phyloP scores from a whole-genome alignment of 2,113 vertebrate genomes.

The Drymodes brunneopygia region DNA sequence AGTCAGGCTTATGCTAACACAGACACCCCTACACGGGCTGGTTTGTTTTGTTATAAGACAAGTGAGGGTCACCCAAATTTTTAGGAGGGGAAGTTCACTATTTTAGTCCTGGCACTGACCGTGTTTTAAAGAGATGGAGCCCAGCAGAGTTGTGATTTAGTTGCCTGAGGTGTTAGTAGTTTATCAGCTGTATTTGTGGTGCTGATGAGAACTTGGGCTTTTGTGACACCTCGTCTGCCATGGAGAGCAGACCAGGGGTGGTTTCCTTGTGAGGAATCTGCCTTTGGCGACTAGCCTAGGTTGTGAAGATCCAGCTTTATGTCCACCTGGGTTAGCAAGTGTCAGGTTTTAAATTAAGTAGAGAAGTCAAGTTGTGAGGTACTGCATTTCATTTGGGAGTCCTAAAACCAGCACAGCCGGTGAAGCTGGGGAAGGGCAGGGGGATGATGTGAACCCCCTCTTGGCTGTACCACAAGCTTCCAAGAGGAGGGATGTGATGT shows the following conservation, averaged over 20 bases:
- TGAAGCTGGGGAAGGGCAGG: not conserved
- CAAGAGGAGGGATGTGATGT: not conserved
- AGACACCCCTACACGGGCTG: rapidly evolving
- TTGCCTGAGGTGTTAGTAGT: not conserved
- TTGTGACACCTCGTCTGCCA: not conserved
- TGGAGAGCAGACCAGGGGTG: not conserved
- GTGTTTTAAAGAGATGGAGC: not conserved
- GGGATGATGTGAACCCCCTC: not conserved
- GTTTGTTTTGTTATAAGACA: not conserved
- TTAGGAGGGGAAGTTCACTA: not conserved
- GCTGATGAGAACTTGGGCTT: not conserved
- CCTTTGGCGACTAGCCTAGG: not conserved
- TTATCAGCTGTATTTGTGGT: not conserved
- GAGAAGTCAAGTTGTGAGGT: not conserved
- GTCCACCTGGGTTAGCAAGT: not conserved
- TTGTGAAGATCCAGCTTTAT: not conserved
- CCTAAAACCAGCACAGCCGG: not conserved
- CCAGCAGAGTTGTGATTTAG: not conserved
- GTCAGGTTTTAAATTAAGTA: not conserved
- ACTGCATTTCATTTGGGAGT: not conserved
- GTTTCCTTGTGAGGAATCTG: not conserved
- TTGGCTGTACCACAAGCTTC: not conserved
- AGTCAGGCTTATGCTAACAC: not conserved
- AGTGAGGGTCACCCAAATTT: not conserved
- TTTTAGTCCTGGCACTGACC: not conserved